Evolutionary conservation across 2,888 invertebrate species (phyloP).

Genomic region (Abrostola tripartita): DNA sequence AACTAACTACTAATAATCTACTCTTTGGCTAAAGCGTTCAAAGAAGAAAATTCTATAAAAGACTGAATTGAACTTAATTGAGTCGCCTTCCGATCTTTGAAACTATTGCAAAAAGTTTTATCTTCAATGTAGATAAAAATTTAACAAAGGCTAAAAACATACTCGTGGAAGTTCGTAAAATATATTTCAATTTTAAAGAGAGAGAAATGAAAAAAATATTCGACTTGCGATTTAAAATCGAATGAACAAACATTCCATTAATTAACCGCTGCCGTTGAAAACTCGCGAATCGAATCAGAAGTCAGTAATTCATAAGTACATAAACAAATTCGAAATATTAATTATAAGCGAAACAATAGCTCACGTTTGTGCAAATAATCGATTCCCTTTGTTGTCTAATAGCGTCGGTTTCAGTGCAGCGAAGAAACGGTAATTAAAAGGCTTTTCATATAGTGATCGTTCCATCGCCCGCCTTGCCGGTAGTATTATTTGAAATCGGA

Average conservation of each 20-base stretch:
- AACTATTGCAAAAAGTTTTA: slow-evolving; percentile 1
- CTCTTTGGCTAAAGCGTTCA: not conserved
- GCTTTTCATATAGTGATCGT: slow-evolving; percentile 54
- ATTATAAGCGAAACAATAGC: slow-evolving; percentile 61
- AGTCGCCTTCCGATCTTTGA: slow-evolving; percentile 1
- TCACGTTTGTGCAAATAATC: slow-evolving; percentile 61
- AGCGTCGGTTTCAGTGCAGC: slow-evolving; percentile 64
- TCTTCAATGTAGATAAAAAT: slow-evolving; percentile 2
- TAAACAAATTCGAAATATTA: slow-evolving; percentile 41
- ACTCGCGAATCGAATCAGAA: slow-evolving; percentile 19
- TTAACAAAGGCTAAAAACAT: not conserved
- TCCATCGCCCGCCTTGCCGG: slow-evolving; percentile 24
- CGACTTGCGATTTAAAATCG: too few species aligned
- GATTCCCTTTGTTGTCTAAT: slow-evolving; percentile 76
- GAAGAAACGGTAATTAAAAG: slow-evolving; percentile 72
- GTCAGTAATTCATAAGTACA: slow-evolving; percentile 15
- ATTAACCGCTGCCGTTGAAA: not conserved
- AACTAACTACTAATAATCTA: not conserved
- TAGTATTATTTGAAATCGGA: slow-evolving; percentile 66
- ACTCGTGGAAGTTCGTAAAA: not conserved
- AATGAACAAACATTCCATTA: not conserved
- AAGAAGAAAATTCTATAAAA: slow-evolving; percentile 8
- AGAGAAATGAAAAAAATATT: too few species aligned
- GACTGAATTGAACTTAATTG: slow-evolving; percentile 5
- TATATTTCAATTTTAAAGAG: not conserved